Base-by-base conservation (phyloP, 2,888 invertebrate genomes). In the Ormyrus pomaceus region DNA sequence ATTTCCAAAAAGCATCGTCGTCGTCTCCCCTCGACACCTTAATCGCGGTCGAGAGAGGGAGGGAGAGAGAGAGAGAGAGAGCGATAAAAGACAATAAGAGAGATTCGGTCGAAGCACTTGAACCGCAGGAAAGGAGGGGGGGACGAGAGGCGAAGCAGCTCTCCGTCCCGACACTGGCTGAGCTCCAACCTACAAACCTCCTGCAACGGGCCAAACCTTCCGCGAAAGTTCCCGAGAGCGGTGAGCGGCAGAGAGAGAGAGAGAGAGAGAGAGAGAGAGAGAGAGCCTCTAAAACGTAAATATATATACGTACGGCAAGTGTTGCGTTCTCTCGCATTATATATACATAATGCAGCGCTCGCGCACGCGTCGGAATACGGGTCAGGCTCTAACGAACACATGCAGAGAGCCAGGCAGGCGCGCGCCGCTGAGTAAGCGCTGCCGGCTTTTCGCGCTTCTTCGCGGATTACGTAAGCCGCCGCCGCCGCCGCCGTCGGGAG, bases 391-490 rank as follows among this genome's bases (percentile, higher is more conserved):
- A 34, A 34, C 34, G 34, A 34, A 34, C 34, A 34, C 34, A 34
- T 34, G 34, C 34, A 34, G 34, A 34, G 34, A 34, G 34, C 34
- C 34, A 34, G 34, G 34, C 34, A 34, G 34, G 34, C 34, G 56
- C 13, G 56, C 62, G 45, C 11, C 11, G 62, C 34, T 19, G 62
- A 45, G 62, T 19, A 46, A 45, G 62, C 19, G 62, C 46, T 45
- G 6, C 11, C 62, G 19, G 7, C 62, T 64, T 64, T 45, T 11
- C 46, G 62, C 46, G 56, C 34, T 34, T 56, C 5, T 56, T 11
- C 62, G 45, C n/a, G 62, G 11, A 64, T 64, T 64, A 64, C 62
- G 62, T 64, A 64, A 64, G 62, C 11, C 56, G 34, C 34, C 34
- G 13, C 34, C 13, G 4, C 1, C 62, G 5, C 11, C 6, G 11